These are phyloP conservation scores for Pica pica DNA, from an alignment of 2,113 vertebrate genomes.

Conservation along the genomic window DNA sequence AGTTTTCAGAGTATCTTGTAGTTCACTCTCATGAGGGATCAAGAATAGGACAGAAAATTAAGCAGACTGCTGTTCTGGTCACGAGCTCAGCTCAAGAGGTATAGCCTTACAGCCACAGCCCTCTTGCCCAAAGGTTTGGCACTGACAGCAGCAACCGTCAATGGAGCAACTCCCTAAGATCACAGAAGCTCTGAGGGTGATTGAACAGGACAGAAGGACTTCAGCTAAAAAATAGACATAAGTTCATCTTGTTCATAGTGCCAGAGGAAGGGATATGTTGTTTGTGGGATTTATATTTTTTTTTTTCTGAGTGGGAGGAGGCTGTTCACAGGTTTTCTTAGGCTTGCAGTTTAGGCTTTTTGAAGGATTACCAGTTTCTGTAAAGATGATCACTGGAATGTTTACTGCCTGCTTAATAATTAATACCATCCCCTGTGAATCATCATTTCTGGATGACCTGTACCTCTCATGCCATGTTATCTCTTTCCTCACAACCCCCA, in stretches of 20 bases:
- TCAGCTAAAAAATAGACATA: neutral
- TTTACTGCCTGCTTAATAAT: slow-evolving; percentile 29
- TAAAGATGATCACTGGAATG: neutral
- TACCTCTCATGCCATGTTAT: neutral
- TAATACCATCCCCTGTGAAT: neutral
- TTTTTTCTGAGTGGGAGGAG: neutral
- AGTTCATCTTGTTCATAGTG: neutral
- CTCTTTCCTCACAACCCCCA: neutral
- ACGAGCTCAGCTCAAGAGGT: neutral
- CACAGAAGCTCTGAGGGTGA: neutral
- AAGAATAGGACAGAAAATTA: neutral
- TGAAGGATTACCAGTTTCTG: neutral
- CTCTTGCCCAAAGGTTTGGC: neutral
- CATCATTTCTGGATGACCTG: neutral
- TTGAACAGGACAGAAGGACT: neutral
- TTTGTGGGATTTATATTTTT: neutral
- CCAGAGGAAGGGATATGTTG: neutral
- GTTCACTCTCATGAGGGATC: neutral
- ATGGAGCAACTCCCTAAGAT: neutral
- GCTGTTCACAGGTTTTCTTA: neutral
- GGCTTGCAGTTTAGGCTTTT: neutral
- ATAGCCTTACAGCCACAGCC: neutral
- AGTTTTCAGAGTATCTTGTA: neutral
- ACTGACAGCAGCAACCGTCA: neutral
- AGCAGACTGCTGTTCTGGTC: neutral